phyloP scores from a whole-genome alignment of 2,113 vertebrate species.

The Fulica atra region DNA sequence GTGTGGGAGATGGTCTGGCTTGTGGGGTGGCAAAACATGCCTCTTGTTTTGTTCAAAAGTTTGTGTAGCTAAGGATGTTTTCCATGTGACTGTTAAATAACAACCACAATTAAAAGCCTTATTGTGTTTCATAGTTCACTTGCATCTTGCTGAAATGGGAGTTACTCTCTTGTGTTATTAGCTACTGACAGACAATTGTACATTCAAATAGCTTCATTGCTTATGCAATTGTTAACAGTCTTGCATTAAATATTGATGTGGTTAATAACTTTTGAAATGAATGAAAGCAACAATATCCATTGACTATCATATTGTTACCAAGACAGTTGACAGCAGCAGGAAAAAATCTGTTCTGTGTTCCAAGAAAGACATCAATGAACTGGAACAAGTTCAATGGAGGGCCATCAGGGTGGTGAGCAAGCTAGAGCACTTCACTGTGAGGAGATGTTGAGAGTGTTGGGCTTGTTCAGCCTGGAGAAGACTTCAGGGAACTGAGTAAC shows the following conservation, averaged over 20 bases:
- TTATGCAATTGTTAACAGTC: neutral
- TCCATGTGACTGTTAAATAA: constrained; percentile 18
- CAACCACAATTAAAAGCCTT: neutral
- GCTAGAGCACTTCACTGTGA: neutral
- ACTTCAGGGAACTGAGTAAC: neutral
- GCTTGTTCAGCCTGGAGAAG: neutral
- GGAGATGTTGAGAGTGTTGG: neutral
- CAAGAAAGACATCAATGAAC: neutral
- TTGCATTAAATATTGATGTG: neutral
- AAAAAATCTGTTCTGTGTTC: neutral
- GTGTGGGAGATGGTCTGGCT: neutral
- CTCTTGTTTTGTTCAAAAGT: neutral
- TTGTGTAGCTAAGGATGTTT: neutral
- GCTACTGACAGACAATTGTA: neutral
- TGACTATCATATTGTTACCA: neutral
- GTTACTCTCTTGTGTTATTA: neutral
- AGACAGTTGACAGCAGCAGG: neutral
- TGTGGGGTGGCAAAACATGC: constrained; percentile 15
- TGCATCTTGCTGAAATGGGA: neutral
- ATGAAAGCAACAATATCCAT: neutral
- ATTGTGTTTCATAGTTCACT: neutral
- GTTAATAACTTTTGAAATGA: neutral
- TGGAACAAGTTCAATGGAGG: neutral
- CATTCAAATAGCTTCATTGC: neutral
- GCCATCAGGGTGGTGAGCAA: neutral